Evolutionary conservation across 2,888 invertebrate species (phyloP).

Genomic region (Ashinkailepas kermadecensis): DNA sequence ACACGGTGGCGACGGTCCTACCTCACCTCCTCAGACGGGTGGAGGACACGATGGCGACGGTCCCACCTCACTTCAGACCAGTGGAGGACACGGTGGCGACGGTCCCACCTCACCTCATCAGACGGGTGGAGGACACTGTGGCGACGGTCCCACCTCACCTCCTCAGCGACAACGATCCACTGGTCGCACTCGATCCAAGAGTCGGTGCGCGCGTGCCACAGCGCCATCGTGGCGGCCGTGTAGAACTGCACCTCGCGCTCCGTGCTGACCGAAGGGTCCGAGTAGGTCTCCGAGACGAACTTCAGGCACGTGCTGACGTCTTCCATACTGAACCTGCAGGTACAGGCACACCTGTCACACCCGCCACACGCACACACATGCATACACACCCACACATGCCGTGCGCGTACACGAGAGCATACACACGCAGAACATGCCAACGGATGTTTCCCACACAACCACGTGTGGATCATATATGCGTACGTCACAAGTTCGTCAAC

Average conservation of each 20-base stretch:
- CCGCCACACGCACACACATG: too few species aligned
- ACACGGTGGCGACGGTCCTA: too few species aligned
- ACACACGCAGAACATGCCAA: too few species aligned
- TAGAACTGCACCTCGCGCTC: conserved; percentile 16
- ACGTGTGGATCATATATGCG: too few species aligned
- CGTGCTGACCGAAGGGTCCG: background rate
- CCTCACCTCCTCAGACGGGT: background rate
- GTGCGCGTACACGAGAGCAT: too few species aligned
- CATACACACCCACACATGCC: too few species aligned
- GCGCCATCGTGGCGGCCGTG: background rate
- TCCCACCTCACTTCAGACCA: background rate
- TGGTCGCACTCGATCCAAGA: conserved; percentile 14
- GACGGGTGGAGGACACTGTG: too few species aligned
- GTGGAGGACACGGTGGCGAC: too few species aligned
- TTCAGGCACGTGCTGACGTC: conserved; percentile 5
- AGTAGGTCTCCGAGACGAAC: background rate
- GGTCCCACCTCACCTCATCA: background rate
- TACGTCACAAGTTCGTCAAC: too few species aligned
- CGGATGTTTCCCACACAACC: too few species aligned
- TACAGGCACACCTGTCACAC: background rate
- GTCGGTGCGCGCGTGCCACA: conserved; percentile 15
- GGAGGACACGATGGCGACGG: too few species aligned
- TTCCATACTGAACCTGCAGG: conserved; percentile 6
- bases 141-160: background rate
- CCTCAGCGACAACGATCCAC: conserved; percentile 4